Conservation (phyloP, 2,113 vertebrate species). For the Colius striatus region DNA sequence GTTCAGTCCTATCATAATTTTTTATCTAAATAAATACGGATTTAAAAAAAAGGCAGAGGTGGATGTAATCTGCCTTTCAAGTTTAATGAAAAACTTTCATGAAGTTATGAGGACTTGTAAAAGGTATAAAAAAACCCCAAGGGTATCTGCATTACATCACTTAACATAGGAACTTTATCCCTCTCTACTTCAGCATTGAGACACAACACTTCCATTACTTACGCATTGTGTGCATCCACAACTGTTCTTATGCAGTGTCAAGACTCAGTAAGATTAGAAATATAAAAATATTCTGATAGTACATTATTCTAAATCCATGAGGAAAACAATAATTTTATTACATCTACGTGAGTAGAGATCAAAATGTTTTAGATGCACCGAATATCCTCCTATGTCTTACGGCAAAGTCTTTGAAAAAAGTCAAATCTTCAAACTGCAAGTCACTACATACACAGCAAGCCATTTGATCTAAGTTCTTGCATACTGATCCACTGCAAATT, state of each 20-base stretch:
- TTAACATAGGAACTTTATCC: not conserved
- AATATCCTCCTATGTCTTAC: not conserved
- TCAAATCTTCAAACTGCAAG: not conserved
- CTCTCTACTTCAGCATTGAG: not conserved
- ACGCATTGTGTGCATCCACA: not conserved
- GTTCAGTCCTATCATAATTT: not conserved
- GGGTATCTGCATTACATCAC: not conserved
- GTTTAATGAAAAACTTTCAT: not conserved
- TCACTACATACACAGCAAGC: not conserved
- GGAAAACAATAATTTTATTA: not conserved
- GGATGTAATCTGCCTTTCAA: not conserved
- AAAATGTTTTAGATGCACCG: not conserved
- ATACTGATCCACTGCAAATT: not conserved
- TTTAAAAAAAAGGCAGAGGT: not conserved
- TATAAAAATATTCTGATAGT: not conserved
- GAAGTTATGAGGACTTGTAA: not conserved
- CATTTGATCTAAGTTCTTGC: not conserved
- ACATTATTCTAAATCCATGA: not conserved
- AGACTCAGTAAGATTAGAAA: not conserved
- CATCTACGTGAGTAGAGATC: not conserved
- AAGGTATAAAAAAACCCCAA: not conserved
- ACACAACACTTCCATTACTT: not conserved
- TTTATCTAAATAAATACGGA: not conserved
- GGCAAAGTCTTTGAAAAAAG: not conserved
- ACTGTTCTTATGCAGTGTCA: not conserved